Evolutionary conservation across 2,888 invertebrate species (phyloP), one percentile per base, ranked within the genome.

Genomic region (Aleiodes testaceus): DNA sequence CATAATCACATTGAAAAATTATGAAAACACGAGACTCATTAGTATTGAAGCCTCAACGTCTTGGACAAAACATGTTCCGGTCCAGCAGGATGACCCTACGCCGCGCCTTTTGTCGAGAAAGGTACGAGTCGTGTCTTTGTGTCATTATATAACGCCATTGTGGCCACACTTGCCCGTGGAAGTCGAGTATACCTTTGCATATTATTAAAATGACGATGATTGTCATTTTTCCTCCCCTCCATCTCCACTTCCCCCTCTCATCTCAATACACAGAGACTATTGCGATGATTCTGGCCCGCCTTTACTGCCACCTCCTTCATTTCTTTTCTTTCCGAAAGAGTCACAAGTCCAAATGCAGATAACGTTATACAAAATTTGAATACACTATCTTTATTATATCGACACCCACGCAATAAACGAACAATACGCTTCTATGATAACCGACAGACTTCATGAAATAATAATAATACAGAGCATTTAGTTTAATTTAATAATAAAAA

Each of bases 71-170:
- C 85, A 87, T 87, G 85, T 86, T 86, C 86, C 85, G 86, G 87
- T 87, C 86, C 85, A 84, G 86, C 85, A 85, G 85, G 87, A 87
- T 87, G 87, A 87, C 87, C 87, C 87, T 84, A 85, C 79, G 86
- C 85, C 87, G 85, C 87, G 81, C 87, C 87, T 86, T 86, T 87
- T 87, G 87, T 86, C 84, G 84, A 85, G 84, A 86, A 85, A 86
- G 85, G 85, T 82, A 85, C 79, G 79, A 75, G 81, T 76, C 80
- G 79, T 82, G 85, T 86, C 87, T 86, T 87, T 87, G 87, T 87
- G 87, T 87, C 87, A 87, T 87, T 87, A 87, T 87, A 86, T 87
- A 87, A 87, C 84, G 85, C 87, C 80, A 87, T 87, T 87, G 87
- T 87, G 83, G 81, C 85, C 86, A 86, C 87, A 87, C 87, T 87